Evolutionary conservation across 2,113 vertebrate genomes (phyloP).

Genomic region (Tachuris rubrigastra): DNA sequence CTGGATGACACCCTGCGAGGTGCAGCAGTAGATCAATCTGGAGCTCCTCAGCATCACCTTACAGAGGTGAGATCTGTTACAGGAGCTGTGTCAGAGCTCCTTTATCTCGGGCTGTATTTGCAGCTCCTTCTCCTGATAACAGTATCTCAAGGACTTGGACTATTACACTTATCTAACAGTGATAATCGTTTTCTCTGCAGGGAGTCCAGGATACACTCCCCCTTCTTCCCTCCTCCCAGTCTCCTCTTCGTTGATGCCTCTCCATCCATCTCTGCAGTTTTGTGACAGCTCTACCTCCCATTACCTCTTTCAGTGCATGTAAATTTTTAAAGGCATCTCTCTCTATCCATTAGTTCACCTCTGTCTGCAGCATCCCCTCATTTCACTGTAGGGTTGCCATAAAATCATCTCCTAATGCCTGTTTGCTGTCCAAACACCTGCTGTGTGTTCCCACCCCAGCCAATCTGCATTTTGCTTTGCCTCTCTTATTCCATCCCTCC

Average conservation of each 20-base stretch:
- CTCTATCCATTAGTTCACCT: neutral
- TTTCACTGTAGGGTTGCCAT: slow-evolving; percentile 17
- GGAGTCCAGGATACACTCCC: neutral
- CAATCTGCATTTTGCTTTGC: neutral
- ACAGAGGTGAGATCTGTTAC: neutral
- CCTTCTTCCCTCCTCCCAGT: neutral
- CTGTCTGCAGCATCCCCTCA: neutral
- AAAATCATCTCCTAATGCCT: neutral
- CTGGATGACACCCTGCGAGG: neutral
- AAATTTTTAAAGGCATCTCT: slow-evolving; percentile 24
- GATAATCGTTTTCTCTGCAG: neutral
- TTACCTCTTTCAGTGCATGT: neutral
- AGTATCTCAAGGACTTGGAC: slow-evolving; percentile 5
- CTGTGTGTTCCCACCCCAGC: neutral
- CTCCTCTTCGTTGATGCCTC: neutral
- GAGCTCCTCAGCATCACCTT: neutral
- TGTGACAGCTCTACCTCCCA: neutral
- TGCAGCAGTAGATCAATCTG: neutral
- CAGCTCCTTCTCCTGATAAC: slow-evolving; percentile 5
- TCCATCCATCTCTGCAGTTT: neutral
- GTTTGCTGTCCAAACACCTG: slow-evolving; percentile 1
- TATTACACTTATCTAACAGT: neutral
- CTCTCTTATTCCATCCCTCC: neutral
- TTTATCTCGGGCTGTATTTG: neutral
- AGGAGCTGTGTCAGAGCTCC: neutral